These are phyloP conservation scores for Indri indri DNA, from an alignment of 2,113 vertebrate species.

Conservation along the genomic window DNA sequence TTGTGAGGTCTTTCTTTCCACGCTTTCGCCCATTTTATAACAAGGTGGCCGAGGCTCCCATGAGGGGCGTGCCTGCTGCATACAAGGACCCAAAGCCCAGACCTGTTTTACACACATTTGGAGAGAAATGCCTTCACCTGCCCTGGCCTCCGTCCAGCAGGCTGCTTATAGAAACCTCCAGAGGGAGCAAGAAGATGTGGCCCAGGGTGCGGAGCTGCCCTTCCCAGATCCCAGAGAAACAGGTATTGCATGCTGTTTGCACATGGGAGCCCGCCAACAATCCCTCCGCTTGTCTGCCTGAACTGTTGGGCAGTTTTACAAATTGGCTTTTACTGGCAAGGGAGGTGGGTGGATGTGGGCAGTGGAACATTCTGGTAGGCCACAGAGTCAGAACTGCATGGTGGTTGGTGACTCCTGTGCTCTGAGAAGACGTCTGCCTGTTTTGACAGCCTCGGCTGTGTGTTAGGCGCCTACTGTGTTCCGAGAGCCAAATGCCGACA, in stretches of 20 bases:
- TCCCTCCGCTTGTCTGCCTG: not conserved
- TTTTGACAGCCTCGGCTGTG: not conserved
- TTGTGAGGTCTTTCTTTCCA: too few species aligned
- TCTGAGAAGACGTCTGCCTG: not conserved
- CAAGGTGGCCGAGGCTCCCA: not conserved
- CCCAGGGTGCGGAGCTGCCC: accelerated
- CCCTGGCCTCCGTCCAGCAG: not conserved
- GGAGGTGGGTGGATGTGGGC: not conserved
- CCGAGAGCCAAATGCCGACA: too few species aligned
- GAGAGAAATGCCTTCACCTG: not conserved
- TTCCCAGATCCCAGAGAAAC: not conserved
- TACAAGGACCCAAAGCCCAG: not conserved
- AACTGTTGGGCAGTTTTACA: slow-evolving; percentile 8
- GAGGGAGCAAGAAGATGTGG: not conserved
- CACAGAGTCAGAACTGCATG: not conserved
- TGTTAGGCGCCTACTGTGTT: not conserved
- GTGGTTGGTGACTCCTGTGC: not conserved
- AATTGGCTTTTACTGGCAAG: slow-evolving; percentile 13
- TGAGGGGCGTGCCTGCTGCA: not conserved
- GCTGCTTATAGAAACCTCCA: not conserved
- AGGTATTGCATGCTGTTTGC: not conserved
- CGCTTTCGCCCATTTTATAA: not conserved
- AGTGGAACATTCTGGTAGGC: slow-evolving; percentile 9
- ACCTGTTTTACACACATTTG: accelerated
- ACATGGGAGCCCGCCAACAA: accelerated